Conservation (phyloP, 2,113 vertebrate genomes). For the Pelusios castaneus region DNA sequence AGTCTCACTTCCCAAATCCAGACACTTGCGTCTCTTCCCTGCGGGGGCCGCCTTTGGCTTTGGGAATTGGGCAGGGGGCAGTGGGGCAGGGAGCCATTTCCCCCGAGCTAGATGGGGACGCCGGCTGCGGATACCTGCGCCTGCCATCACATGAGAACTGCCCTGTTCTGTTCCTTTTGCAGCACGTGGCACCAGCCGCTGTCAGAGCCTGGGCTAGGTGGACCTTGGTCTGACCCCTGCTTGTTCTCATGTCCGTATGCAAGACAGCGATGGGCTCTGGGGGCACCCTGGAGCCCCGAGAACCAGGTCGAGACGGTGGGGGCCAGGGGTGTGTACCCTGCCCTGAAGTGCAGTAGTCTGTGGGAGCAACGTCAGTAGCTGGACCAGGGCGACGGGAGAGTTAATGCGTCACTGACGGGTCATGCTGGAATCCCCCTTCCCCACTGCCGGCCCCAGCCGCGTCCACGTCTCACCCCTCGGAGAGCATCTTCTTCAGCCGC, state of each 20-base stretch:
- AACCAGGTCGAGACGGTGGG: background rate
- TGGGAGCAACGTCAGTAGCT: background rate
- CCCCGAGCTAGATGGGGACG: background rate
- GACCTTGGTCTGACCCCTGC: background rate
- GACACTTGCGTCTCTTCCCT: background rate
- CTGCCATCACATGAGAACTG: background rate
- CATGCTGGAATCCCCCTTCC: background rate
- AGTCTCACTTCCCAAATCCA: fast-evolving
- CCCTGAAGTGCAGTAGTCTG: background rate
- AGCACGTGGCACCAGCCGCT: background rate
- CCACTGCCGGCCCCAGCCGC: too few relatives aligned
- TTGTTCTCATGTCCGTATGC: background rate
- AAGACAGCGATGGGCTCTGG: background rate
- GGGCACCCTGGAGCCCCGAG: background rate
- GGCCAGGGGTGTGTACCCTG: background rate
- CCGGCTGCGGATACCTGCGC: background rate
- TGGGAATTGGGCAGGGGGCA: background rate
- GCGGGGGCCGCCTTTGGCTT: background rate
- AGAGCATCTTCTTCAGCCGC: constrained; percentile 96
- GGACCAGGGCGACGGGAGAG: background rate
- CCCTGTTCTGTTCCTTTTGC: background rate
- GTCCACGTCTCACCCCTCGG: constrained; percentile 84
- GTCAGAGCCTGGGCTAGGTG: background rate
- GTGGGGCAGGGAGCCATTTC: background rate
- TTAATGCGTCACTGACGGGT: background rate